A percentile compares a stretch with the other conserved stretches of the same genome.
These are phyloP conservation scores for Cliona cf. orientalis DNA, from an alignment of 37 sponge, comb jelly and placozoan genomes.

Conservation along the genomic window DNA sequence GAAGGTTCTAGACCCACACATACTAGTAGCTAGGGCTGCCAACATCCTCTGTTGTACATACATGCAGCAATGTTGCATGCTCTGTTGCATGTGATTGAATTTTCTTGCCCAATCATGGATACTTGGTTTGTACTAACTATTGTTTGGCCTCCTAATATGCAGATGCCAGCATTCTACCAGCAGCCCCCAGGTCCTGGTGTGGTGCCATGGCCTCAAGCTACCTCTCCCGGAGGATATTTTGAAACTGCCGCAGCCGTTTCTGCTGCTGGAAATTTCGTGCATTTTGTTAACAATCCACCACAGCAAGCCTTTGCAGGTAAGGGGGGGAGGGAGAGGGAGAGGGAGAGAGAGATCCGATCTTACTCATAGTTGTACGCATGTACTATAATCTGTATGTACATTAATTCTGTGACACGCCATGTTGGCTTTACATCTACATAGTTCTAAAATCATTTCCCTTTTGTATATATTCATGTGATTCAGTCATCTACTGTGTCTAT, in stretches of 20 bases:
- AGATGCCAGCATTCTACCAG: conserved; percentile 49
- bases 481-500: too few relatives aligned
- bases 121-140: neutral
- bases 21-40: neutral
- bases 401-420: too few relatives aligned
- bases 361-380: too few relatives aligned
- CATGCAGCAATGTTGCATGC: too few relatives aligned
- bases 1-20: neutral
- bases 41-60: neutral
- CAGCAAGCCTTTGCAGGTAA: neutral
- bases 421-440: too few relatives aligned
- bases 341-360: neutral
- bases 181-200: conserved; percentile 19
- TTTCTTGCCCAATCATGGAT: too few relatives aligned
- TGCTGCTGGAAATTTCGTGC: too few relatives aligned
- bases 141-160: neutral
- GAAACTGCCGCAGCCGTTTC: conserved; percentile 27
- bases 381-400: too few relatives aligned
- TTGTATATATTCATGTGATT: too few relatives aligned
- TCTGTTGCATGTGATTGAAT: too few relatives aligned
- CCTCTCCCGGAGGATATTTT: conserved; percentile 15
- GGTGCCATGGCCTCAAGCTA: conserved; percentile 11
- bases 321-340: neutral
- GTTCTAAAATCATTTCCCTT: too few relatives aligned
- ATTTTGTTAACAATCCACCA: too few relatives aligned